Percentiles rank a stretch among this genome's conserved stretches.
Evolutionary conservation across 1,140 invertebrate genomes (phyloP).

Genomic region (Platyscapa corneri): DNA sequence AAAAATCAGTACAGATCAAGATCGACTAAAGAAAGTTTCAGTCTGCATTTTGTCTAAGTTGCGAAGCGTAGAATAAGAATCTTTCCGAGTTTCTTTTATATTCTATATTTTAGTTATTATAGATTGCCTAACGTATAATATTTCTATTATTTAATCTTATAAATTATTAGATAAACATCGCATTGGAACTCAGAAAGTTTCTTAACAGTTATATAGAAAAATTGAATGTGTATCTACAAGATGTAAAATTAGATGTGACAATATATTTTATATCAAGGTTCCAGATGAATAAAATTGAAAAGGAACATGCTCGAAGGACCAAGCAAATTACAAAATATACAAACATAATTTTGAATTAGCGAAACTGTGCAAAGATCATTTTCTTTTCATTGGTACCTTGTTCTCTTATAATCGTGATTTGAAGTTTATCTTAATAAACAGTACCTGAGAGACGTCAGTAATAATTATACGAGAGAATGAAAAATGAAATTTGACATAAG

Average conservation of each 20-base stretch:
- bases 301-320: constrained; percentile 22
- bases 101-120: not conserved
- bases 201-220: constrained; percentile 1
- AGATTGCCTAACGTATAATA: not conserved
- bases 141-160: not conserved
- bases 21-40: not conserved
- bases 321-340: constrained; percentile 25
- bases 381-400: constrained; percentile 24
- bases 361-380: constrained; percentile 8
- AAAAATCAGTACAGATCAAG: not conserved
- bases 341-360: constrained; percentile 16
- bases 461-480: constrained; percentile 37
- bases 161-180: not conserved
- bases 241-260: constrained; percentile 3
- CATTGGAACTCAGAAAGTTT: not conserved
- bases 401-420: constrained; percentile 7
- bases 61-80: not conserved
- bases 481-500: constrained; percentile 18
- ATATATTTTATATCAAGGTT: not conserved
- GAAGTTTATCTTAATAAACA: constrained; percentile 15
- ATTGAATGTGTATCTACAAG: constrained; percentile 1
- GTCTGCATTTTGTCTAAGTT: not conserved
- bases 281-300: constrained; percentile 22
- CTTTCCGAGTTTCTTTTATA: not conserved
- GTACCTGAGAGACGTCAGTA: constrained; percentile 32